Evolutionary conservation across 1,140 invertebrate species (phyloP).

Genomic region (Scaptodrosophila lebanonensis): DNA sequence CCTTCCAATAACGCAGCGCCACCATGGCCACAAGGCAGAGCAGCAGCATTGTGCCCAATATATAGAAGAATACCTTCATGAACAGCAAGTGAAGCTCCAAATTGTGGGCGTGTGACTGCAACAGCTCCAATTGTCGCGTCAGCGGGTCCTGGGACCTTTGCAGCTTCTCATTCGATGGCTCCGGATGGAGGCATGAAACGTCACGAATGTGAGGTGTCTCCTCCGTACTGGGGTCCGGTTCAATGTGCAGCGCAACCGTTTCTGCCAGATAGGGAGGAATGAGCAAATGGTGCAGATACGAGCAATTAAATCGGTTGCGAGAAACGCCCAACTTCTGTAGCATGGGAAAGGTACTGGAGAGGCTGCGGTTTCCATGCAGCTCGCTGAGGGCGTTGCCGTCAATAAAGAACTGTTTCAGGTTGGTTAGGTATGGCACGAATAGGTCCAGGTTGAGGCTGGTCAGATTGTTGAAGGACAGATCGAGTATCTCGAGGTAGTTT

Average conservation of each 20-base stretch:
- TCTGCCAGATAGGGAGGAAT: conserved; percentile 49
- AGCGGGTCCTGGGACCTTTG: neutral
- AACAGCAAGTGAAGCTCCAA: conserved; percentile 51
- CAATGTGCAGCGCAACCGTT: conserved; percentile 54
- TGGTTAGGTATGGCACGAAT: conserved; percentile 66
- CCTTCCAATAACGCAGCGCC: conserved; percentile 26
- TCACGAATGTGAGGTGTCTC: conserved; percentile 69
- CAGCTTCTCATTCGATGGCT: neutral
- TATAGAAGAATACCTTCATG: conserved; percentile 48
- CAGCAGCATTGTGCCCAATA: conserved; percentile 19
- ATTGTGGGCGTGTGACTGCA: conserved; percentile 40
- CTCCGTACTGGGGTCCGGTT: conserved; percentile 47
- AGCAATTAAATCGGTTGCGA: conserved; percentile 67
- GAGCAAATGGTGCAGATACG: conserved; percentile 63
- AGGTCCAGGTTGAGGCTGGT: conserved; percentile 66
- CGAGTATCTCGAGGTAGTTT: conserved; percentile 56
- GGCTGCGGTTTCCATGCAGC: conserved; percentile 56
- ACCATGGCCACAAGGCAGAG: conserved; percentile 18
- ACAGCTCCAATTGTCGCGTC: conserved; percentile 44
- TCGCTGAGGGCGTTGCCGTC: conserved; percentile 65
- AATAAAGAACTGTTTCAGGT: conserved; percentile 59
- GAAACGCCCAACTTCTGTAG: conserved; percentile 65
- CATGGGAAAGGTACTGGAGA: conserved; percentile 51
- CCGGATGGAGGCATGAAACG: conserved; percentile 55
- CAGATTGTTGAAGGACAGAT: conserved; percentile 71